Percentiles rank a stretch among this genome's conserved stretches.
phyloP scores from a whole-genome alignment of 2,797 vertebrate genomes.

The Hippoglossus hippoglossus region DNA sequence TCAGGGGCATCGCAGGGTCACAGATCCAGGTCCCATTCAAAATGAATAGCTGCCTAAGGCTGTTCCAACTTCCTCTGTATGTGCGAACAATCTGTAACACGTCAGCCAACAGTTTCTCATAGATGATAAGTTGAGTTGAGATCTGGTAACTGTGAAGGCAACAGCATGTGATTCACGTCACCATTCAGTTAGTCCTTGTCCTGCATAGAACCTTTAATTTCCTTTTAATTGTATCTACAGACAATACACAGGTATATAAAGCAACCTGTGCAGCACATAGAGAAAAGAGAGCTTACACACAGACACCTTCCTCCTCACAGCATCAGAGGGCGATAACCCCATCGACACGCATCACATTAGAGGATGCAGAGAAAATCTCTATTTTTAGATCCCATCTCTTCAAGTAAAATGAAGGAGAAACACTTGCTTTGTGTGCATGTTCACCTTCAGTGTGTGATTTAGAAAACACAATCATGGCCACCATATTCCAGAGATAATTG shows the following conservation, averaged over 20 bases:
- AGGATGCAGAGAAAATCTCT: conserved; percentile 44
- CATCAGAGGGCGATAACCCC: conserved; percentile 69
- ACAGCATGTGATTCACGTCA: background rate
- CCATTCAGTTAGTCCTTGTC: background rate
- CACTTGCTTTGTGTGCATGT: conserved; percentile 24
- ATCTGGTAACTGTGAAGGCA: background rate
- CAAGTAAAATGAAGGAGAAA: conserved; percentile 26
- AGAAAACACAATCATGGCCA: conserved; percentile 28
- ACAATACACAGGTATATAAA: background rate
- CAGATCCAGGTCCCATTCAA: background rate
- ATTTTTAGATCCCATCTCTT: conserved; percentile 65
- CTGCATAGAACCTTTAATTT: background rate
- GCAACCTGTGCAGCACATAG: background rate
- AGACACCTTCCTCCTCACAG: conserved; percentile 12
- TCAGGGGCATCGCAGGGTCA: background rate
- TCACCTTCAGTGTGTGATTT: conserved; percentile 25
- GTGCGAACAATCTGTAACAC: background rate
- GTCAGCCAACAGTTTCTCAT: background rate
- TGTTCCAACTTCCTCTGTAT: background rate
- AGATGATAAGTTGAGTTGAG: background rate
- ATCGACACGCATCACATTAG: conserved; percentile 51
- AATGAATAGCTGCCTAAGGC: background rate
- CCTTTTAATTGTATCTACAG: background rate
- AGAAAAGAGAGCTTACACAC: background rate
- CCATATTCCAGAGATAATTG: conserved; percentile 44